Evolutionary conservation across 2,113 vertebrate species (phyloP).

Genomic region (Bubalus kerabau): DNA sequence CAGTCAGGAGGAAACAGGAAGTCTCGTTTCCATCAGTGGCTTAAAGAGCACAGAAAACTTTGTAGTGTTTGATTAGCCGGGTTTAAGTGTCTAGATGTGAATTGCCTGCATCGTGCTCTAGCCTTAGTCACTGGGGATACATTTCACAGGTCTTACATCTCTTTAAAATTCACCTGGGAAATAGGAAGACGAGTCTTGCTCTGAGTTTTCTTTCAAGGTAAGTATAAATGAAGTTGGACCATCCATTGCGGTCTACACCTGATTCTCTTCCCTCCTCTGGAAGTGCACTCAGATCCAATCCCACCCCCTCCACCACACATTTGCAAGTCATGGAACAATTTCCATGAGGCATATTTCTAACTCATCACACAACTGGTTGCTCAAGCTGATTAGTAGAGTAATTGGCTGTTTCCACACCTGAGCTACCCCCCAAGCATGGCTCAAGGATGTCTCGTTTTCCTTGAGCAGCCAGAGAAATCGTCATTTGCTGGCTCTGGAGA

Average conservation of each 20-base stretch:
- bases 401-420: slow-evolving; percentile 29
- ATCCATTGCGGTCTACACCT: fast-evolving
- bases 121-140: background rate
- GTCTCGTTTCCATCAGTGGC: background rate
- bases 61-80: background rate
- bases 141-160: too few species aligned
- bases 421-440: background rate
- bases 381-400: background rate
- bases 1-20: background rate
- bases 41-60: background rate
- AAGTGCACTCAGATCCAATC: fast-evolving
- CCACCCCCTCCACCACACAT: background rate
- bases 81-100: background rate
- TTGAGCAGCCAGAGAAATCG: background rate
- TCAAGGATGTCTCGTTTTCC: background rate
- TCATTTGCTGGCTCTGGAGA: background rate
- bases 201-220: background rate
- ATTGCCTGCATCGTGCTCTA: background rate
- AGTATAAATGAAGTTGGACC: background rate
- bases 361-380: background rate
- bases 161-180: background rate
- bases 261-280: background rate
- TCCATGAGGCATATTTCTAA: background rate
- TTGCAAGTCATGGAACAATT: background rate
- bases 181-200: background rate